A percentile compares a stretch with the other conserved stretches of the same genome.
These are phyloP conservation scores for Aphodius sticticus DNA, from an alignment of 2,888 invertebrate species.

Conservation along the genomic window DNA sequence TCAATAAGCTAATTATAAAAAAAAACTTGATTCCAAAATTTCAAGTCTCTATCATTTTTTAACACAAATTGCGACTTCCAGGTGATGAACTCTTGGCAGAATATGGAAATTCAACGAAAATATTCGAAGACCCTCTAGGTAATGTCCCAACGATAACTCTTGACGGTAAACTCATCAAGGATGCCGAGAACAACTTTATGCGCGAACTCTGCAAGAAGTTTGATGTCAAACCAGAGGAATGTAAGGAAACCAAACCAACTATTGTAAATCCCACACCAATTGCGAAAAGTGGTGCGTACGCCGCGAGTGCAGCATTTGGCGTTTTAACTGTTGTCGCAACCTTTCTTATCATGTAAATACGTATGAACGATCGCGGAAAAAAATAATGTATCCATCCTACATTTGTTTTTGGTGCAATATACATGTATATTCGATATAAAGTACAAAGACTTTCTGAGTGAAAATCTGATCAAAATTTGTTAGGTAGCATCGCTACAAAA, in stretches of 20 bases:
- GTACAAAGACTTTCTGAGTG: too few species aligned
- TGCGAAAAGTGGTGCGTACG: background rate
- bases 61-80: slow-evolving; percentile 37
- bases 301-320: background rate
- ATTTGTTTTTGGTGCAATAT: too few species aligned
- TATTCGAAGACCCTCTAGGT: slow-evolving; percentile 52
- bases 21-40: slow-evolving; percentile 4
- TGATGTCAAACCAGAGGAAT: slow-evolving; percentile 52
- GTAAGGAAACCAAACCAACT: slow-evolving; percentile 31
- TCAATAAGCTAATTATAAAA: too few species aligned
- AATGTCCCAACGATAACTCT: slow-evolving; percentile 75
- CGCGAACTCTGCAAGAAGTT: slow-evolving; percentile 65
- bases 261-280: too few species aligned
- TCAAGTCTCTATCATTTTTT: background rate
- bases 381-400: too few species aligned
- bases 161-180: slow-evolving; percentile 66
- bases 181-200: slow-evolving; percentile 66
- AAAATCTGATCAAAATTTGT: too few species aligned
- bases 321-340: background rate
- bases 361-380: too few species aligned
- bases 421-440: too few species aligned
- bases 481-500: too few species aligned
- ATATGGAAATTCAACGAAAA: slow-evolving; percentile 58
- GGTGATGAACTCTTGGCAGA: slow-evolving; percentile 62
- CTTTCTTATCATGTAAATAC: background rate